Evolutionary conservation across 2,797 vertebrate genomes (phyloP).

Genomic region (Platalea minor): DNA sequence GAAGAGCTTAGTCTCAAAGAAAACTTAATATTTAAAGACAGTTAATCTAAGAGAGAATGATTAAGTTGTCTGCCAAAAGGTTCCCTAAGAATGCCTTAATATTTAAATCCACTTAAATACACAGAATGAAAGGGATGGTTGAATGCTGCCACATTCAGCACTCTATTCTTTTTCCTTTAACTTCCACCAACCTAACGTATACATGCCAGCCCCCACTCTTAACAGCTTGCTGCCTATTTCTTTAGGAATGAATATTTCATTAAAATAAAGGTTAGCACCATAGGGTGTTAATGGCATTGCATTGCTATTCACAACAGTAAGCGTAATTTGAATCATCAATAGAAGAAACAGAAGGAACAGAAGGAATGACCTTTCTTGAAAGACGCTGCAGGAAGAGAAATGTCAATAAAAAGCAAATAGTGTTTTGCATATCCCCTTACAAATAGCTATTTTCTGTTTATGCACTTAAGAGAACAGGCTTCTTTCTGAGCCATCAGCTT

Average conservation of each 20-base stretch:
- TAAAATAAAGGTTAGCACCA: slow-evolving; percentile 56
- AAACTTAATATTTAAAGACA: slow-evolving; percentile 27
- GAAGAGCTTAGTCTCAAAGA: not conserved
- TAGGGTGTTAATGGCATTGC: slow-evolving; percentile 35
- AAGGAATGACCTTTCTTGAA: slow-evolving; percentile 59
- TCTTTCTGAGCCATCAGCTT: slow-evolving; percentile 10
- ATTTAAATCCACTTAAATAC: slow-evolving; percentile 20
- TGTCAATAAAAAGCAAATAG: slow-evolving; percentile 40
- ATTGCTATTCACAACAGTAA: slow-evolving; percentile 24
- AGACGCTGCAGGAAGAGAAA: slow-evolving; percentile 39
- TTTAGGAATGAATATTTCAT: slow-evolving; percentile 53
- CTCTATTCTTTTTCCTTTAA: not conserved
- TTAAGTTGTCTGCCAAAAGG: not conserved
- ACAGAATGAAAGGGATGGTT: not conserved
- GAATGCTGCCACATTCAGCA: not conserved
- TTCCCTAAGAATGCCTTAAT: not conserved
- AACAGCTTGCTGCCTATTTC: not conserved
- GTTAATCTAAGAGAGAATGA: not conserved
- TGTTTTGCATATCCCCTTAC: slow-evolving; percentile 43
- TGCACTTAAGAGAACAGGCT: not conserved
- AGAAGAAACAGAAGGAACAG: slow-evolving; percentile 35
- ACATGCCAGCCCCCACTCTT: not conserved
- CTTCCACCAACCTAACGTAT: not conserved
- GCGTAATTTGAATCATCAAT: slow-evolving; percentile 53
- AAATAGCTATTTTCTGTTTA: slow-evolving; percentile 30